Percentiles rank a stretch among this genome's conserved stretches.
These are phyloP conservation scores for Protosalanx chinensis DNA, from an alignment of 2,797 vertebrate species.

Conservation along the genomic window DNA sequence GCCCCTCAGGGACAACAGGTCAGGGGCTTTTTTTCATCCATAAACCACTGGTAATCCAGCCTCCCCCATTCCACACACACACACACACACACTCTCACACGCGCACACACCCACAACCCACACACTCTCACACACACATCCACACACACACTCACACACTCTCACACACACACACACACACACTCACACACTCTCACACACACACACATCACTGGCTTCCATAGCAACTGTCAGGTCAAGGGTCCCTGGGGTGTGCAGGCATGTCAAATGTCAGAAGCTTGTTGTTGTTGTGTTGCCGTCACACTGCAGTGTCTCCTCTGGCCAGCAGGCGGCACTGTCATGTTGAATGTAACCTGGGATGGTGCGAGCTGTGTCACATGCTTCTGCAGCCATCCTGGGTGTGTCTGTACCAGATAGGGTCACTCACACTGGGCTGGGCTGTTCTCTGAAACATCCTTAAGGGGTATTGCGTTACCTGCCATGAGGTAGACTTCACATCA, in stretches of 20 bases:
- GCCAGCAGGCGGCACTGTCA: slow-evolving; percentile 58
- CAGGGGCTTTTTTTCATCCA: slow-evolving; percentile 27
- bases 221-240: slow-evolving; percentile 31
- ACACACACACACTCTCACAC: background rate
- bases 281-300: background rate
- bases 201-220: slow-evolving; percentile 7
- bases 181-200: too few species aligned
- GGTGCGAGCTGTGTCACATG: slow-evolving; percentile 3
- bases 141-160: too few species aligned
- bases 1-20: slow-evolving; percentile 37
- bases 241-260: too few species aligned
- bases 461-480: slow-evolving; percentile 9
- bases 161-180: too few species aligned
- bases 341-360: slow-evolving; percentile 20
- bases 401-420: slow-evolving; percentile 55
- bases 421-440: slow-evolving; percentile 41
- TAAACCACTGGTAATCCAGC: slow-evolving; percentile 34
- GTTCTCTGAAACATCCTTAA: slow-evolving; percentile 19
- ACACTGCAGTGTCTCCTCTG: slow-evolving; percentile 25
- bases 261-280: too few species aligned
- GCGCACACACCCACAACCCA: too few species aligned
- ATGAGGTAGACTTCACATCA: background rate
- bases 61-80: background rate
- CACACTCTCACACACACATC: too few species aligned
- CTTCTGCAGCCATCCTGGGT: slow-evolving; percentile 44